Conservation (phyloP, 2,888 invertebrate genomes). For the Lysandra bellargus region DNA sequence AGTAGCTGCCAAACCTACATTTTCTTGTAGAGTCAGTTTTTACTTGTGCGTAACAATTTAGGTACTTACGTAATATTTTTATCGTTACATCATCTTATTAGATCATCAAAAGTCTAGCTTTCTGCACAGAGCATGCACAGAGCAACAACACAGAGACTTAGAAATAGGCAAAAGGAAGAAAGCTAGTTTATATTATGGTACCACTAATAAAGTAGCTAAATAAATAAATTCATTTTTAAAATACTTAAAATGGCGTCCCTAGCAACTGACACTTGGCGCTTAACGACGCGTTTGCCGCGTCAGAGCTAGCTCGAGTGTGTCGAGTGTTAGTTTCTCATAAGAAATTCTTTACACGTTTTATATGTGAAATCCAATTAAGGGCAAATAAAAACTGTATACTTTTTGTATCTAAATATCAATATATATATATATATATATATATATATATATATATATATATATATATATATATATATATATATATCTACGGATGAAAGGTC, state of each 20-base stretch:
- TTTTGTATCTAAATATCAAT: neutral
- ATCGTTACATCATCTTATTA: too few relatives aligned
- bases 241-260: constrained; percentile 20
- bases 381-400: constrained; percentile 24
- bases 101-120: too few relatives aligned
- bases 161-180: neutral
- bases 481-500: neutral
- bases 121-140: too few relatives aligned
- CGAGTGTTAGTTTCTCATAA: constrained; percentile 44
- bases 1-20: too few relatives aligned
- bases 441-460: too few relatives aligned
- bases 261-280: constrained; percentile 33
- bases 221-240: neutral
- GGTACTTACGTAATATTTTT: too few relatives aligned
- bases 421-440: too few relatives aligned
- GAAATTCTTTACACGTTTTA: constrained; percentile 38
- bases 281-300: constrained; percentile 36
- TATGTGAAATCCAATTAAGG: constrained; percentile 33
- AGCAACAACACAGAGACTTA: neutral
- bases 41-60: too few relatives aligned
- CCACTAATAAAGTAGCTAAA: neutral
- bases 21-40: too few relatives aligned
- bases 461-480: too few relatives aligned
- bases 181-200: neutral
- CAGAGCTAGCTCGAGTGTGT: constrained; percentile 37